Conservation (phyloP, 1,140 invertebrate species). For the Helicoverpa armigera region DNA sequence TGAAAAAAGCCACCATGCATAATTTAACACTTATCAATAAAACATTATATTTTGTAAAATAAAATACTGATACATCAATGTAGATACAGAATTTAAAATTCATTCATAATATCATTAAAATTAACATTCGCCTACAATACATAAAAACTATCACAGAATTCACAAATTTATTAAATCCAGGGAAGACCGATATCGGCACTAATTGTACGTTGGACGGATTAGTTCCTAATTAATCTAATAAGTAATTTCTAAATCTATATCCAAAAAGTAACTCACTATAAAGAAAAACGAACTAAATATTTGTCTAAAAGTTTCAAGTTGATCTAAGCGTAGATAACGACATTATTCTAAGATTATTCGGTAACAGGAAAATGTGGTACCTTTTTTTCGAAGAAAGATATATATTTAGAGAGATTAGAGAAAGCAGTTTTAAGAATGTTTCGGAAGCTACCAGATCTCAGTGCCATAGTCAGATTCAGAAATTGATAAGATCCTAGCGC, state of each 20-base stretch:
- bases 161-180: conserved; percentile 57
- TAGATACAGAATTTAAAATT: conserved; percentile 56
- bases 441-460: conserved; percentile 90
- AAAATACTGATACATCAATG: conserved; percentile 56
- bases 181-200: conserved; percentile 66
- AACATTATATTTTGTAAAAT: conserved; percentile 57
- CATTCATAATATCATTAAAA: conserved; percentile 44
- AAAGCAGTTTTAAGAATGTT: not conserved
- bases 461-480: conserved; percentile 89
- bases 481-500: conserved; percentile 86
- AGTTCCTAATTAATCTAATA: conserved; percentile 38
- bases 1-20: conserved; percentile 82
- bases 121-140: conserved; percentile 50
- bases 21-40: conserved; percentile 64
- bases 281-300: conserved; percentile 12
- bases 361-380: conserved; percentile 57
- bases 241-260: not conserved
- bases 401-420: not conserved
- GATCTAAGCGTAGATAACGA: conserved; percentile 63
- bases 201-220: conserved; percentile 66
- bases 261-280: not conserved
- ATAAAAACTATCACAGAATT: conserved; percentile 74
- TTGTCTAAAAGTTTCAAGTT: conserved; percentile 23
- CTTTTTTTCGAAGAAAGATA: not conserved
- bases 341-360: conserved; percentile 46